phyloP scores from a whole-genome alignment of 1,140 invertebrate genomes.

The Campoletis sonorensis region DNA sequence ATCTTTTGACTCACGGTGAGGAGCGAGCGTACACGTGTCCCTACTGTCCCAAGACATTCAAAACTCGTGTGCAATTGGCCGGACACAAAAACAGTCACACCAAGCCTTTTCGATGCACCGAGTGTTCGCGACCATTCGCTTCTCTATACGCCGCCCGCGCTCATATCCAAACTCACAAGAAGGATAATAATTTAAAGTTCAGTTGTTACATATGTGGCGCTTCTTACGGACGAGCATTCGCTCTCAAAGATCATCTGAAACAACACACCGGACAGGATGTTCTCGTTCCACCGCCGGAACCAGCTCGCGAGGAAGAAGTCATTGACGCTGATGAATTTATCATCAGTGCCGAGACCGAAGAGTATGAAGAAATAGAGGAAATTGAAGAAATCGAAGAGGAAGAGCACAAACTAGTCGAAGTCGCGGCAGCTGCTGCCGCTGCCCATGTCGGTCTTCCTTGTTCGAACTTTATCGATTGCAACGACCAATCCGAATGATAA shows the following conservation, averaged over 20 bases:
- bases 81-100: slow-evolving; percentile 87
- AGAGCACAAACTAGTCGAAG: slow-evolving; percentile 12
- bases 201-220: slow-evolving; percentile 85
- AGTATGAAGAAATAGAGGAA: slow-evolving; percentile 32
- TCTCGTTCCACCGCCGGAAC: slow-evolving; percentile 63
- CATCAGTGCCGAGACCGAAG: slow-evolving; percentile 1
- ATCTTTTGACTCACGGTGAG: slow-evolving; percentile 83
- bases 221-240: slow-evolving; percentile 83
- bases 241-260: slow-evolving; percentile 83
- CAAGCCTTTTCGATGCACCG: slow-evolving; percentile 84
- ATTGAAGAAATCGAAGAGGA: slow-evolving; percentile 27
- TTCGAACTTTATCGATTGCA: neutral
- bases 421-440: slow-evolving; percentile 5
- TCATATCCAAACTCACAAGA: slow-evolving; percentile 84
- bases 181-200: slow-evolving; percentile 83
- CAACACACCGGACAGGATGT: slow-evolving; percentile 75
- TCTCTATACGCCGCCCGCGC: slow-evolving; percentile 84
- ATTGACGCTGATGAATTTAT: slow-evolving; percentile 32
- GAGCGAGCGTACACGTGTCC: slow-evolving; percentile 84
- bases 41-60: slow-evolving; percentile 85
- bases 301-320: slow-evolving; percentile 69
- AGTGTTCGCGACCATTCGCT: slow-evolving; percentile 84
- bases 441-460: neutral
- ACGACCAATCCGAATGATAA: slow-evolving; percentile 25
- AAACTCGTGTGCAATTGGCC: slow-evolving; percentile 84